A percentile compares a stretch with the other conserved stretches of the same genome.
These are phyloP conservation scores for Polypterus bichir DNA, from an alignment of 2,113 vertebrate species.

Conservation along the genomic window DNA sequence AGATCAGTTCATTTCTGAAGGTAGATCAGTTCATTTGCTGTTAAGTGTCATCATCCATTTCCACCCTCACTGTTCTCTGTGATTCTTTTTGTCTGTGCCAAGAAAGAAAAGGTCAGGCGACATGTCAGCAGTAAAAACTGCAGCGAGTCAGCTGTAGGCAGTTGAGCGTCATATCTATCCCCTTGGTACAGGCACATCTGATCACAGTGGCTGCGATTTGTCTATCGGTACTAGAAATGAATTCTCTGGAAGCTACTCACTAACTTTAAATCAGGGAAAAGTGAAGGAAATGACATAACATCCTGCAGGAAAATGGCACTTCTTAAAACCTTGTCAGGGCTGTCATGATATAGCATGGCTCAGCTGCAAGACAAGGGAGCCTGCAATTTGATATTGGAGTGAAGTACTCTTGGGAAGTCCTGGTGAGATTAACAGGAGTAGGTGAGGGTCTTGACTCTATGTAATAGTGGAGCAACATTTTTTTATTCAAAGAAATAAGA, in stretches of 20 bases:
- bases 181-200: slow-evolving; percentile 40
- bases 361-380: slow-evolving; percentile 22
- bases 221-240: slow-evolving; percentile 38
- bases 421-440: neutral
- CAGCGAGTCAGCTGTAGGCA: slow-evolving; percentile 30
- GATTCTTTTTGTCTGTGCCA: slow-evolving; percentile 20
- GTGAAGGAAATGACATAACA: slow-evolving; percentile 40
- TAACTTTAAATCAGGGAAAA: slow-evolving; percentile 39
- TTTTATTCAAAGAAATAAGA: too few species aligned
- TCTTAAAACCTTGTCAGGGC: slow-evolving; percentile 36
- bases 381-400: slow-evolving; percentile 21
- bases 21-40: slow-evolving; percentile 29
- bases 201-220: slow-evolving; percentile 27
- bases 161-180: slow-evolving; percentile 35
- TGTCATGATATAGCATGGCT: slow-evolving; percentile 26
- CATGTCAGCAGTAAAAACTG: slow-evolving; percentile 14
- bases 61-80: slow-evolving; percentile 1
- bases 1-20: slow-evolving; percentile 27
- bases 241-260: slow-evolving; percentile 41
- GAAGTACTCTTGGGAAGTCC: slow-evolving; percentile 10
- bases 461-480: too few species aligned
- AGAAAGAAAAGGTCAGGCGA: slow-evolving; percentile 20
- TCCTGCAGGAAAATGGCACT: slow-evolving; percentile 44
- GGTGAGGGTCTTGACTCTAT: neutral
- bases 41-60: slow-evolving; percentile 27